These are phyloP conservation scores for Oryctolagus cuniculus DNA, from an alignment of 2,113 vertebrate species.

Conservation along the genomic window DNA sequence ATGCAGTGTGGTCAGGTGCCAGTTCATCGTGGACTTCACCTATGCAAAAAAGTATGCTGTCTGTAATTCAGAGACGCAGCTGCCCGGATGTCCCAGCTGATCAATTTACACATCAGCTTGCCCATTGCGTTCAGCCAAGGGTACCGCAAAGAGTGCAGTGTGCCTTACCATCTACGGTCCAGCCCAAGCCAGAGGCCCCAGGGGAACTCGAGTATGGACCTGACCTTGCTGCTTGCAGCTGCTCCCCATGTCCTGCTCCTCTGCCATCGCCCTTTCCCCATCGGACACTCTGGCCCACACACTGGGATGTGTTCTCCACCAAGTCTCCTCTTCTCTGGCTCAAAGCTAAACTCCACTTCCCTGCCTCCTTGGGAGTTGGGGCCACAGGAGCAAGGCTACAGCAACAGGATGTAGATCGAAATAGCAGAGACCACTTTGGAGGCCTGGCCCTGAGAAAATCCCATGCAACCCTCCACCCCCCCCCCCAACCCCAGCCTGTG, in stretches of 20 bases:
- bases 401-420: accelerated
- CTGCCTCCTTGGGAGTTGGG: neutral
- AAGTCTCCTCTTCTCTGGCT: neutral
- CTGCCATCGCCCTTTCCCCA: neutral
- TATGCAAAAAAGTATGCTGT: neutral
- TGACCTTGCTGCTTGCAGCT: neutral
- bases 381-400: neutral
- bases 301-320: neutral
- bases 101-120: neutral
- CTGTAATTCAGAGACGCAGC: neutral
- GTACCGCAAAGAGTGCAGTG: neutral
- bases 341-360: neutral
- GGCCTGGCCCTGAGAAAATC: neutral
- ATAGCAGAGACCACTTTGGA: neutral
- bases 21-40: neutral
- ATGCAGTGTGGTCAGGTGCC: neutral
- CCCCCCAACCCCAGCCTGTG: too few species aligned
- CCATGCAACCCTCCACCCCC: neutral
- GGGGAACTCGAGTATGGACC: neutral
- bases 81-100: neutral
- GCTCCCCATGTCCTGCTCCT: neutral
- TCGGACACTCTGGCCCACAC: neutral
- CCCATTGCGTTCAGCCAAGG: neutral
- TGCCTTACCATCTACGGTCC: neutral
- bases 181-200: neutral